Base-by-base conservation (phyloP, 1,140 invertebrate genomes). In the Brachionus koreanus region DNA sequence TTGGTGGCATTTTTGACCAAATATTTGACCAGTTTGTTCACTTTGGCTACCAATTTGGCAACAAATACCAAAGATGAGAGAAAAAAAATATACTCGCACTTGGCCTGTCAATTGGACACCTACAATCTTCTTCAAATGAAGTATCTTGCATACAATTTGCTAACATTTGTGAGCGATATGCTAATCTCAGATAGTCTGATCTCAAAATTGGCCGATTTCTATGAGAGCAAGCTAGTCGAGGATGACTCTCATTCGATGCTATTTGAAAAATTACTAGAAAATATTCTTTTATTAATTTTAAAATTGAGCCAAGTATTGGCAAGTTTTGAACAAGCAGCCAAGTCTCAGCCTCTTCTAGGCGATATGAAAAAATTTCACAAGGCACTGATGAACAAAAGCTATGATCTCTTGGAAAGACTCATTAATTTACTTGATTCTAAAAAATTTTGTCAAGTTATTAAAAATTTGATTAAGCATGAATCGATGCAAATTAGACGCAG, bases 291-390 rank as follows among this genome's bases (percentile, higher is more conserved):
- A 35, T 63, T 79, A 69, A 88, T 92, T 0, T 86, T 94, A 2
- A 88, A 91, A 0, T 91, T 92, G 81, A 91, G 94, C 37, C 91
- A 93, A 84, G 89, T 85, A 37, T 90, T 92, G 5, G 90, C 90
- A 0, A 91, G 90, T 84, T 88, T 79, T 86, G 33, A 84, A 89
- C 85, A 86, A 88, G 84, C 90, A 91, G 81, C 90, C 43, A 79
- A 43, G 57, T 33, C 19, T 9, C 19, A 57, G 7, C 16, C 35
- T 25, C 76, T 79, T 10, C 25, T 79, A 1, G 13, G 57, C 1
- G 76, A 79, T 13, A 90, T 91, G 77, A 89, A 89, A 0, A 93
- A 94, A 85, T 95, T 93, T 85, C 95, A 93, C 93, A 92, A 91
- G 85, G 92, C 92, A 1, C 90, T 95, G 85, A 86, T 93, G 5